Evolutionary conservation across 2,113 vertebrate species (phyloP).

Genomic region (Choloepus hoffmanni): DNA sequence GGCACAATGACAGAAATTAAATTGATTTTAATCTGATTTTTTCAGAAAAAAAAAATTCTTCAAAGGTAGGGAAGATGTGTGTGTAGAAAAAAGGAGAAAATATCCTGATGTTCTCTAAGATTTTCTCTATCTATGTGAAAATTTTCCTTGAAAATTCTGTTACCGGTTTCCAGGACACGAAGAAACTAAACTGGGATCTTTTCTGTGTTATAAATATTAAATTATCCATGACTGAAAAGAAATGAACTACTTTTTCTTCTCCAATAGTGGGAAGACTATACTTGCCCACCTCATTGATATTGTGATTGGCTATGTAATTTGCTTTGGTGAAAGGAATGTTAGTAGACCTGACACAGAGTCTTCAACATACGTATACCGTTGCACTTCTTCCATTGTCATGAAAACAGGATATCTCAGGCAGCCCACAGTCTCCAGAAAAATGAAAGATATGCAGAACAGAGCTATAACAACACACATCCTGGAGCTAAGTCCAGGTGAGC

Average conservation of each 20-base stretch:
- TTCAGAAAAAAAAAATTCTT: not conserved
- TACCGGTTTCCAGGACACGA: not conserved
- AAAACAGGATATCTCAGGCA: not conserved
- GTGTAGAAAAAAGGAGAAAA: not conserved
- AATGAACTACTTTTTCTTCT: not conserved
- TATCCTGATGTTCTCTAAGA: not conserved
- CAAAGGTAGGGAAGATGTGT: not conserved
- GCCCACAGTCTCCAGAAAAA: not conserved
- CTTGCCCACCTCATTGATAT: not conserved
- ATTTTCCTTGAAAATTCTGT: not conserved
- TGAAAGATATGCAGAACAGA: not conserved
- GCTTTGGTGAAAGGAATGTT: not conserved
- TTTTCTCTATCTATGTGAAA: not conserved
- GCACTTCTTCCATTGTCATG: not conserved
- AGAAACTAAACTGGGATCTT: not conserved
- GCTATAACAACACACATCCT: not conserved
- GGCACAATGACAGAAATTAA: not conserved
- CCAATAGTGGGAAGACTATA: not conserved
- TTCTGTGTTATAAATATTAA: conserved; percentile 3
- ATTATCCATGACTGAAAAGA: not conserved
- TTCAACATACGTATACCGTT: not conserved
- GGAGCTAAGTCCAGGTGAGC: not conserved
- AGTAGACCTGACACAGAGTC: not conserved
- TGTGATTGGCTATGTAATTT: not conserved
- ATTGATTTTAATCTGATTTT: not conserved